A percentile compares a stretch with the other conserved stretches of the same genome.
phyloP scores from a whole-genome alignment of 2,888 invertebrate genomes.

The Seira sanloemensis region DNA sequence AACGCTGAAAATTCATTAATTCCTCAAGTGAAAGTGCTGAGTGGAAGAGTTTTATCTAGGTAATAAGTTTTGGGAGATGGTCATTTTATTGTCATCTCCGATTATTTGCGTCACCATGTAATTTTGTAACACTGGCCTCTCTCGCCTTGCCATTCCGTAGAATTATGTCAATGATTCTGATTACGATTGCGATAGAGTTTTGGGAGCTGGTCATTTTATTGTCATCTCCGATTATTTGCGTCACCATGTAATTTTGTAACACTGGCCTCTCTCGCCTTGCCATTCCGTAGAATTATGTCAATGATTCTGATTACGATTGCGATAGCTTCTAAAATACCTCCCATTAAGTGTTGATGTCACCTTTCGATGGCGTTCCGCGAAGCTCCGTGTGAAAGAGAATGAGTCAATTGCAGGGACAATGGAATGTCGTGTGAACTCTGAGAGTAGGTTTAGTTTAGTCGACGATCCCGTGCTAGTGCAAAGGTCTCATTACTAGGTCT shows the following conservation, averaged over 20 bases:
- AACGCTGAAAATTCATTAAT: background rate
- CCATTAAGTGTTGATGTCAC: background rate
- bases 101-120: background rate
- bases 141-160: background rate
- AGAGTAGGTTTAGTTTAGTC: background rate
- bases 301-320: background rate
- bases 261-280: background rate
- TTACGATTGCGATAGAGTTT: background rate
- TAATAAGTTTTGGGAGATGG: slow-evolving; percentile 18
- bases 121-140: background rate
- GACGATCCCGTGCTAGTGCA: background rate
- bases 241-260: background rate
- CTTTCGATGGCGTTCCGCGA: background rate
- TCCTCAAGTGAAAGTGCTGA: slow-evolving; percentile 17
- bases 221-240: slow-evolving; percentile 10
- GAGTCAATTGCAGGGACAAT: background rate
- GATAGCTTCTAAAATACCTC: background rate
- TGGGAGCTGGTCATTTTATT: slow-evolving; percentile 12
- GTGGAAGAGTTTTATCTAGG: slow-evolving; percentile 13
- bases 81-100: slow-evolving; percentile 14
- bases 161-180: background rate
- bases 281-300: too few relatives aligned
- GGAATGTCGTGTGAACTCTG: background rate
- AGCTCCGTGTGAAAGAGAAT: background rate
- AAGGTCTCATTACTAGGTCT: slow-evolving; percentile 47